Conservation (phyloP, 2,113 vertebrate genomes). For the Oceanodroma tethys region DNA sequence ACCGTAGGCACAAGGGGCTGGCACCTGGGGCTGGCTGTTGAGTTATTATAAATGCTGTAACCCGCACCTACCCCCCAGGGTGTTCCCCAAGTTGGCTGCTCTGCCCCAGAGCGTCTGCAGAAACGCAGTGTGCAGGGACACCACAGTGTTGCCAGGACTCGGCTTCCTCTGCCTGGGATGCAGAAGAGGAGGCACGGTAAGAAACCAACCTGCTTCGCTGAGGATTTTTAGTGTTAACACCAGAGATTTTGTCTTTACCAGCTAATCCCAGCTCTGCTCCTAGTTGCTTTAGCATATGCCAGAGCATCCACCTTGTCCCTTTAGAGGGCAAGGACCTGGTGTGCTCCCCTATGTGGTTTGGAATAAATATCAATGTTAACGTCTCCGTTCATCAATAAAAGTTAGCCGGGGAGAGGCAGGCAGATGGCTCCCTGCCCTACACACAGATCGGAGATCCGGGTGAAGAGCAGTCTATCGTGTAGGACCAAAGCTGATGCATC, state of each 20-base stretch:
- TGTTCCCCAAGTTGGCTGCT: background rate
- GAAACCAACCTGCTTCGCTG: background rate
- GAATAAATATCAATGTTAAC: background rate
- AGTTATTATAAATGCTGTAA: background rate
- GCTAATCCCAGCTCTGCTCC: background rate
- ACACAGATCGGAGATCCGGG: background rate
- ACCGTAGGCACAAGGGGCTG: background rate
- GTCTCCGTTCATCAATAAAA: background rate
- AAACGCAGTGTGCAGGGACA: background rate
- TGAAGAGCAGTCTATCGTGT: background rate
- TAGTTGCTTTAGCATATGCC: background rate
- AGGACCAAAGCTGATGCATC: background rate
- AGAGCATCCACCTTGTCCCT: background rate
- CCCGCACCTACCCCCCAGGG: background rate
- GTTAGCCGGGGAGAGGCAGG: background rate
- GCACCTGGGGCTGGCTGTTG: background rate
- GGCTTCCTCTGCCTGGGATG: background rate
- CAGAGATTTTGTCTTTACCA: background rate
- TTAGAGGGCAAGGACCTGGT: background rate
- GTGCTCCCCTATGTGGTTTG: background rate
- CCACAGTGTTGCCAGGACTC: background rate
- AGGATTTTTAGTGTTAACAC: background rate
- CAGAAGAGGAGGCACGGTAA: background rate
- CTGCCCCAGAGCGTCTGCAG: background rate
- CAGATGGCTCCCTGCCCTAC: background rate